Percentiles rank a stretch among this genome's conserved stretches.
phyloP scores from a whole-genome alignment of 2,113 vertebrate genomes.

The Gallinago jamesoni region DNA sequence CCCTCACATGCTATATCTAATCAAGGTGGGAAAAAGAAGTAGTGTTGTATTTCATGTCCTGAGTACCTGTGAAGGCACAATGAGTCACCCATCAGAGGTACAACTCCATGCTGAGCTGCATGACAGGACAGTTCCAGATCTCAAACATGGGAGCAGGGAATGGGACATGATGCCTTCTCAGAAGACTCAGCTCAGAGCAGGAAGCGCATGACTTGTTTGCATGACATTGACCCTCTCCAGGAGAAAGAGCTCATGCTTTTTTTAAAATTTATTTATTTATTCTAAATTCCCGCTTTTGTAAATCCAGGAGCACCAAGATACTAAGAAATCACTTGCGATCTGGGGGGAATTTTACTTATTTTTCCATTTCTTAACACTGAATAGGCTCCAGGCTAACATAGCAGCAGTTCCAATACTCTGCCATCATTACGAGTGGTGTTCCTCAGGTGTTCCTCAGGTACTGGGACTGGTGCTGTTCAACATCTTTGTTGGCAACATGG shows the following conservation, averaged over 20 bases:
- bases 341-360: background rate
- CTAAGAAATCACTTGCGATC: background rate
- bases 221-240: background rate
- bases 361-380: background rate
- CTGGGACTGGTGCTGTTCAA: background rate
- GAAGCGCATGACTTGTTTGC: background rate
- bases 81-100: background rate
- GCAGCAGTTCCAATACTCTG: background rate
- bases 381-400: background rate
- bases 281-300: background rate
- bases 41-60: background rate
- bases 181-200: background rate
- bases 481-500: background rate
- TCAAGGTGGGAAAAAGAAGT: background rate
- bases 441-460: background rate
- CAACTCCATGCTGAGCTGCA: background rate
- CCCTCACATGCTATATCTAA: rapidly evolving
- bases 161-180: background rate
- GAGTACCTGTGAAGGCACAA: background rate
- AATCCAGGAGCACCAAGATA: background rate
- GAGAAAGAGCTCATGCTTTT: background rate
- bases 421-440: background rate
- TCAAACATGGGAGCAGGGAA: background rate
- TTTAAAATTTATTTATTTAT: background rate
- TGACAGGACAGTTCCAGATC: background rate